Conservation (phyloP, 2,797 vertebrate genomes). For the Aulostomus chinensis region DNA sequence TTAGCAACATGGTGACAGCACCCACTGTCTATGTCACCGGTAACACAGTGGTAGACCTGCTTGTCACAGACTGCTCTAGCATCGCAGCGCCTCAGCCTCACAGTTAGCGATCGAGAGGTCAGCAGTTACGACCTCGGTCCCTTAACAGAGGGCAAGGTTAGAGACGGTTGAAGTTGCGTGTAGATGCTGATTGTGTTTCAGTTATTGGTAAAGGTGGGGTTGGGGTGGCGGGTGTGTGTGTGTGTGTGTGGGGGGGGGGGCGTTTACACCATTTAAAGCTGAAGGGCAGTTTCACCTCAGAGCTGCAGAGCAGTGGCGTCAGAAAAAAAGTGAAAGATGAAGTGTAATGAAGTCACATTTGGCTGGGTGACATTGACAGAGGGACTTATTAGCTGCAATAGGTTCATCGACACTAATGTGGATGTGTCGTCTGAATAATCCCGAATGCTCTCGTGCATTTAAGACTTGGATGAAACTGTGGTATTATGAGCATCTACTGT, state of each 20-base stretch:
- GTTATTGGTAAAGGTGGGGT: constrained; percentile 35
- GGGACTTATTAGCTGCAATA: constrained; percentile 40
- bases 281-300: constrained; percentile 30
- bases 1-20: constrained; percentile 79
- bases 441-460: constrained; percentile 31
- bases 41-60: constrained; percentile 79
- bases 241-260: neutral
- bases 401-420: constrained; percentile 54
- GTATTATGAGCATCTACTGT: constrained; percentile 74
- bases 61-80: constrained; percentile 84
- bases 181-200: constrained; percentile 57
- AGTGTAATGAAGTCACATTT: constrained; percentile 1
- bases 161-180: constrained; percentile 45
- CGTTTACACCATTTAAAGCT: constrained; percentile 22
- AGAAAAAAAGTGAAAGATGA: constrained; percentile 15
- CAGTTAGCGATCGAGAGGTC: constrained; percentile 76
- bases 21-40: constrained; percentile 78
- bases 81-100: constrained; percentile 78
- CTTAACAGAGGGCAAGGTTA: constrained; percentile 45
- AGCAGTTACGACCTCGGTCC: constrained; percentile 50
- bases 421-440: constrained; percentile 48
- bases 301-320: constrained; percentile 23
- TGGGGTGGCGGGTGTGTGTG: constrained; percentile 9
- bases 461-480: constrained; percentile 63
- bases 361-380: constrained; percentile 8